Percentiles rank a stretch among this genome's conserved stretches.
Evolutionary conservation across 2,888 invertebrate species (phyloP).

Genomic region (Sesia bembeciformis): DNA sequence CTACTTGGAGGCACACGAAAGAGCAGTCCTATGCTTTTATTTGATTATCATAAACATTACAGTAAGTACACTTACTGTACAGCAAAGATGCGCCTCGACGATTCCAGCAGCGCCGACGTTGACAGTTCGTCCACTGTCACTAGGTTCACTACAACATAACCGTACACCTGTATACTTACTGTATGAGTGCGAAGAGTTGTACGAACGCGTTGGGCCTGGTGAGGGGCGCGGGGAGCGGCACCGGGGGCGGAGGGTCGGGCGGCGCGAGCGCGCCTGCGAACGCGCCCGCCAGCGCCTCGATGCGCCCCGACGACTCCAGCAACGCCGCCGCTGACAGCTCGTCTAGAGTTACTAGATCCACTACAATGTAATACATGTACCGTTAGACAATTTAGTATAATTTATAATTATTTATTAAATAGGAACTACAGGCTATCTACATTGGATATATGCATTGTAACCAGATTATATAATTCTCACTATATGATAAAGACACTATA

Average conservation of each 20-base stretch:
- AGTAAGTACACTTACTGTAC: too few species aligned
- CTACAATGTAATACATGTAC: slow-evolving; percentile 50
- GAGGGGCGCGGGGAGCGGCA: slow-evolving; percentile 85
- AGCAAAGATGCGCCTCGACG: too few species aligned
- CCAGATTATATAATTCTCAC: too few species aligned
- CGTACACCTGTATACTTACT: slow-evolving; percentile 33
- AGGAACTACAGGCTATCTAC: too few species aligned
- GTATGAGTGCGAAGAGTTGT: slow-evolving; percentile 80
- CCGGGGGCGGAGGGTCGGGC: slow-evolving; percentile 64
- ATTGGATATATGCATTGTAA: too few species aligned
- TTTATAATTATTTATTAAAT: background rate
- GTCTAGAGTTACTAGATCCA: slow-evolving; percentile 94
- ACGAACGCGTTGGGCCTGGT: slow-evolving; percentile 80
- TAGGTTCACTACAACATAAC: too few species aligned
- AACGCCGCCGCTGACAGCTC: slow-evolving; percentile 95
- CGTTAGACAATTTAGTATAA: background rate
- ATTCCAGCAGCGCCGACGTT: too few species aligned
- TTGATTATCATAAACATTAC: too few species aligned
- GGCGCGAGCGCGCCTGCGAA: slow-evolving; percentile 80
- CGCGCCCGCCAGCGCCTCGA: slow-evolving; percentile 90
- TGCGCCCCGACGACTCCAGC: slow-evolving; percentile 94
- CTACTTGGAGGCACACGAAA: too few species aligned
- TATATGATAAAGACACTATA: too few species aligned
- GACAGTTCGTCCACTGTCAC: too few species aligned
- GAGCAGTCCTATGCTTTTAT: too few species aligned